These are phyloP conservation scores for Rhingia campestris DNA, from an alignment of 2,888 invertebrate species.

Conservation along the genomic window DNA sequence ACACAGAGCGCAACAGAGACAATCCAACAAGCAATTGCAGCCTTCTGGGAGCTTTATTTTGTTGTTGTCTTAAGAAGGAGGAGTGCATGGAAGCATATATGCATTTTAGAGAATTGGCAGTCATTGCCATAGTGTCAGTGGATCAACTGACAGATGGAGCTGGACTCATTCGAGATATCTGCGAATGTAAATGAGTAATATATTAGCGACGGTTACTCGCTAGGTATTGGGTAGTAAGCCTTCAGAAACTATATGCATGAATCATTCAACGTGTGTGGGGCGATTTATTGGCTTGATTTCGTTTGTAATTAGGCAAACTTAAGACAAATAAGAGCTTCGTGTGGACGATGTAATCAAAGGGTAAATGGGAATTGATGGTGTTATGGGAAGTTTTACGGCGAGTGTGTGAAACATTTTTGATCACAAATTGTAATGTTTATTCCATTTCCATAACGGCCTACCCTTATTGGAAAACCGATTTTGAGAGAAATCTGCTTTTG, in stretches of 20 bases:
- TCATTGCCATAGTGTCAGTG: constrained; percentile 68
- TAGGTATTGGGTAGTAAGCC: neutral
- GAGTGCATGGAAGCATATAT: constrained; percentile 32
- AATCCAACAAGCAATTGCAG: constrained; percentile 9
- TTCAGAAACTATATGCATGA: constrained; percentile 26
- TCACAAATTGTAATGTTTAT: too few species aligned
- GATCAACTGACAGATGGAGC: constrained; percentile 38
- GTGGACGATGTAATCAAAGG: constrained; percentile 16
- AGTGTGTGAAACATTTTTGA: neutral
- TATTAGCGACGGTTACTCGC: neutral
- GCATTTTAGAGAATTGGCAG: constrained; percentile 46
- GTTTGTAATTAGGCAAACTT: constrained; percentile 24
- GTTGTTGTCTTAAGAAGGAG: constrained; percentile 3
- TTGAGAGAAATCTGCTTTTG: too few species aligned
- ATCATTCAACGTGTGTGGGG: constrained; percentile 9
- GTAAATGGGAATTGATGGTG: neutral
- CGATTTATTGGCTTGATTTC: constrained; percentile 20
- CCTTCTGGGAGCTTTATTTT: constrained; percentile 14
- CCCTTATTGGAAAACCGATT: too few species aligned
- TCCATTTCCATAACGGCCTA: too few species aligned
- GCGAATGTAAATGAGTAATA: constrained; percentile 18
- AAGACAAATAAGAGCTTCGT: constrained; percentile 21
- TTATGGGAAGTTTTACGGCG: neutral
- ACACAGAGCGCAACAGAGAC: constrained; percentile 1
- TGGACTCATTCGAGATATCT: constrained; percentile 15